Base-by-base conservation (phyloP, 2,797 vertebrate genomes). In the Enteromius fasciolatus region DNA sequence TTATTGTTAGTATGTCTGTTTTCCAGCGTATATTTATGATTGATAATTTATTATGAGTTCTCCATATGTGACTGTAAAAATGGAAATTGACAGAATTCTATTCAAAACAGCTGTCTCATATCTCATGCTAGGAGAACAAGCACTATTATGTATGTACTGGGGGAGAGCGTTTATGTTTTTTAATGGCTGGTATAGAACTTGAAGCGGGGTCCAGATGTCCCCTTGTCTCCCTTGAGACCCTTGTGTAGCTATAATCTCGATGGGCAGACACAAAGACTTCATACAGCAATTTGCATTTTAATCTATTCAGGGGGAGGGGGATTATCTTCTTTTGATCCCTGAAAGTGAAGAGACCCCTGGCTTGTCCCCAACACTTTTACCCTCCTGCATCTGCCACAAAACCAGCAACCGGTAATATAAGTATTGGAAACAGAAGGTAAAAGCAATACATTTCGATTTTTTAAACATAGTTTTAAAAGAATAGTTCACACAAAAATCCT, bases 261-360 rank as follows among this genome's bases (percentile, higher is more conserved):
- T 81, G 54, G 52, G 64, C 69, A 73, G 52, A 63, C 85, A 88
- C 85, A 87, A 85, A 82, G 82, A 66, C 77, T 83, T 82, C 76
- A 85, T 48, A 39, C 36, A 77, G 28, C 31, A 78, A 85, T 90
- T 85, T 87, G 83, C 86, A 86, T 88, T 85, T 83, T 86, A 85
- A 88, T 87, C 78, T 87, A 31, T 83, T 74, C n/a, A 28, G 77
- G 64, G 39, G 67, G 67, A 18, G 39, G 77, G 54, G 52, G 25
- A 15, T 64, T 68, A 39, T 79, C 66, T 23, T 54, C 23, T 39
- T 82, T 77, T 84, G 72, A 85, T 78, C 39, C 46, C 70, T 81
- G 23, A 70, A 86, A 68, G 80, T 72, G 50, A 39, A 8, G 12
- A 78, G 72, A 85, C 70, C 79, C 82, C 63, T 84, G n/a, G 63